Conservation (phyloP, 2,113 vertebrate genomes). For the Aegithalos caudatus region DNA sequence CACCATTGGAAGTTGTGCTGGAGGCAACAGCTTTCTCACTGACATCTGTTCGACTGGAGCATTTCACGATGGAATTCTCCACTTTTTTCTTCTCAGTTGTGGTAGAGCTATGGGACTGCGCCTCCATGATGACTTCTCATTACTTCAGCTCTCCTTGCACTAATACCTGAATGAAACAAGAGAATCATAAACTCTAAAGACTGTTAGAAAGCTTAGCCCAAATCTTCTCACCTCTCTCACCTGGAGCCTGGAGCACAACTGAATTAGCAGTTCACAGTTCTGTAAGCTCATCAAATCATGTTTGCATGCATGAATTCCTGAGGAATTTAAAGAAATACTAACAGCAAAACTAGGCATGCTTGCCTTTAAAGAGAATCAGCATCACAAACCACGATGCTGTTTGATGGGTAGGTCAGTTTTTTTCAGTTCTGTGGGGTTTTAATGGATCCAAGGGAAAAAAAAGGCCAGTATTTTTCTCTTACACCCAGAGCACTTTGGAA, state of each 20-base stretch:
- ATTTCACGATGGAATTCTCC: slow-evolving; percentile 93
- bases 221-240: neutral
- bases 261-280: slow-evolving; percentile 12
- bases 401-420: neutral
- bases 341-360: neutral
- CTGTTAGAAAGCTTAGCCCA: neutral
- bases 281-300: neutral
- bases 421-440: neutral
- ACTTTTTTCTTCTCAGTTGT: slow-evolving; percentile 95
- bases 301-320: neutral
- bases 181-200: slow-evolving; percentile 33
- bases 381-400: neutral
- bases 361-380: neutral
- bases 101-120: slow-evolving; percentile 92
- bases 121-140: slow-evolving; percentile 96
- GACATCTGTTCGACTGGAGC: slow-evolving; percentile 88
- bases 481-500: neutral
- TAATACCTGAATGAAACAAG: slow-evolving; percentile 74
- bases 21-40: slow-evolving; percentile 98
- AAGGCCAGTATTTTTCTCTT: neutral
- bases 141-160: slow-evolving; percentile 86
- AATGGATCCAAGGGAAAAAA: neutral
- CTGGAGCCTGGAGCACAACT: neutral
- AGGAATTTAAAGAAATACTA: neutral
- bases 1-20: slow-evolving; percentile 98